Evolutionary conservation across 2,888 invertebrate genomes (phyloP), one percentile per base, ranked within the genome.

Genomic region (Himalopsyche tibetana): DNA sequence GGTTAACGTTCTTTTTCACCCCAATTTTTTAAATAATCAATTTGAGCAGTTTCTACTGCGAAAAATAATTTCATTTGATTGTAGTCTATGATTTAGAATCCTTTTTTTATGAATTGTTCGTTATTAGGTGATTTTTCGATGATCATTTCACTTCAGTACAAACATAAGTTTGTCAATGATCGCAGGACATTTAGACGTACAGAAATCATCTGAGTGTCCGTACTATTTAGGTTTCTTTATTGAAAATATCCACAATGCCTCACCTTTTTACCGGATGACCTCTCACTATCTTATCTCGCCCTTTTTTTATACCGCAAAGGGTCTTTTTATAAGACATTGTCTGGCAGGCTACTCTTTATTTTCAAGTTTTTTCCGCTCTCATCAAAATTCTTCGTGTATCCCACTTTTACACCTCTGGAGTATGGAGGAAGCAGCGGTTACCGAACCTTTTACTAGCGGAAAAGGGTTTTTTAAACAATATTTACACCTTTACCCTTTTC

Each of bases 401-500:
- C 74, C 28, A 74, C 38, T 74, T 74, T 74, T 74, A 74, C 38
- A 38, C 74, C 74, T 74, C 74, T 74, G 74, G 36, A 74, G 74
- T 74, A 38, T 74, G 74, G 74, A 74, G 74, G 74, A 74, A 74
- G 74, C 74, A 36, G 74, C 74, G 74, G 74, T 74, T 74, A 74
- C 74, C 74, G 74, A 36, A 36, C 74, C 36, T 74, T 74, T 74
- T 74, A 74, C 74, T 74, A 36, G 74, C 74, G 38, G 74, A 74
- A 74, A 74, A 74, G 38, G 74, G 74, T 36, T 74, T 74, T 56
- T 74, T 74, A 74, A 74, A 74, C 74, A 74, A 74, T 74, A 74
- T 74, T 74, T 74, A 74, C 74, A 74, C 74, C 74, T 74, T 74
- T 74, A 74, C 74, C 74, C 74, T 74, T 74, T 74, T 74, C 74